A percentile compares a stretch with the other conserved stretches of the same genome.
phyloP scores from a whole-genome alignment of 2,113 vertebrate genomes.

The Falcunculus frontatus region DNA sequence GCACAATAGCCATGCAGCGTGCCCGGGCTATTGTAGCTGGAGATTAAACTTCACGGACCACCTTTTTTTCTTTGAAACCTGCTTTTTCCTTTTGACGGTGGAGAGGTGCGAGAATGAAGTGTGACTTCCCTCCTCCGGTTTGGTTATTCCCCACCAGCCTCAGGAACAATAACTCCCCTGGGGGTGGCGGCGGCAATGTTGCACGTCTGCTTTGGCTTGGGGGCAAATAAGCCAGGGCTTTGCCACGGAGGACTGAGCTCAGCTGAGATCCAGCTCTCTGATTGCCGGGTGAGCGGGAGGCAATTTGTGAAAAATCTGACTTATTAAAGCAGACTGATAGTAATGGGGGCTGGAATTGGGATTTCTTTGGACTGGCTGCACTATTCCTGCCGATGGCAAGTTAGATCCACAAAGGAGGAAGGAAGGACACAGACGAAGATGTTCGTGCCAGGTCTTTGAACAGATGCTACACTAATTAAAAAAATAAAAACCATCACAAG shows the following conservation, averaged over 20 bases:
- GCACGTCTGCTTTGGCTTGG: background rate
- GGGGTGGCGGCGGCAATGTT: background rate
- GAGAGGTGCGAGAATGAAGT: background rate
- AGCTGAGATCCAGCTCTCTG: background rate
- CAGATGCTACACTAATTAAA: background rate
- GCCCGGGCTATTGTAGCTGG: background rate
- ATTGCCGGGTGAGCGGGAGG: background rate
- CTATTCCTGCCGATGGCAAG: background rate
- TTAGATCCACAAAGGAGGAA: slow-evolving; percentile 37
- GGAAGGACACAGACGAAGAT: background rate
- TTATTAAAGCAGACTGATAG: background rate
- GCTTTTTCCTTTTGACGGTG: background rate
- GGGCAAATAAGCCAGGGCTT: background rate
- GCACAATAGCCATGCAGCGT: background rate
- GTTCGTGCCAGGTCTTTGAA: background rate
- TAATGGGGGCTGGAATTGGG: background rate
- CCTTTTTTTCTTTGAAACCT: background rate
- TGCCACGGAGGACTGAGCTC: background rate
- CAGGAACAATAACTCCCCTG: slow-evolving; percentile 24
- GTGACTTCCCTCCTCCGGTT: background rate
- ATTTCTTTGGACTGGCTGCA: background rate
- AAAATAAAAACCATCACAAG: background rate
- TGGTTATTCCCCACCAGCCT: background rate
- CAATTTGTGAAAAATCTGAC: background rate
- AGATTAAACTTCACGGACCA: background rate